Base-by-base conservation (phyloP, 2,113 vertebrate genomes). In the Hemicordylus capensis region DNA sequence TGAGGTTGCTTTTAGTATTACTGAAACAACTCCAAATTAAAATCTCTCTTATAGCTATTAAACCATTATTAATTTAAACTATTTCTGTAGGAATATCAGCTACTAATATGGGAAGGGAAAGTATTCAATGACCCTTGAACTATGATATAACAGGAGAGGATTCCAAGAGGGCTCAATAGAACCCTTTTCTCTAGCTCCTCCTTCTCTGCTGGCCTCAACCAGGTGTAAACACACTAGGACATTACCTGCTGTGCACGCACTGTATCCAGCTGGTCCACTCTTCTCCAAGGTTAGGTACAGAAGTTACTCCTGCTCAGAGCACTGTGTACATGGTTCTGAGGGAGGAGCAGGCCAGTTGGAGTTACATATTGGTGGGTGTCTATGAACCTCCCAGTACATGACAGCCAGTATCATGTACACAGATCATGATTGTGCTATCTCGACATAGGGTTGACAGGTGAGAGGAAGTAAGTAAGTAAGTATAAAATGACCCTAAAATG, bases 1-100 rank as follows among this genome's bases (percentile, higher is more conserved):
- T 86, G 1, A 78, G 72, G 31, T 88, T 31, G 64, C 63, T 1
- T 0, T 84, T 88, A 90, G 54, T 93, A 88, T 72, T 66, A 83
- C 31, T 58, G 63, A 83, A 48, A 88, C 79, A 24, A 90, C 66
- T 42, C 34, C 26, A 61, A 91, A 42, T 56, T 42, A 31, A 12
- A n/a, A 72, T 1, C 51, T 54, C 9, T 78, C 31, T 70, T 14
- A 58, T 80, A 76, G 61, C 80, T 83, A 87, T 54, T 54, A 15
- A 54, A 15, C 12, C 17, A 54, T 5, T 10, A 54, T 17, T 17
- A 54, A 54, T 54, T 54, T 54, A 10, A 54, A 14, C 12, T 54
- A 17, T 54, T 54, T 54, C 51, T 54, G 51, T 15, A 54, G 51
- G 51, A 54, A 14, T 54, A 54, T 54, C 11, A 54, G 17, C 51